phyloP scores from a whole-genome alignment of 2,113 vertebrate species.

The Nyctibius bracteatus region DNA sequence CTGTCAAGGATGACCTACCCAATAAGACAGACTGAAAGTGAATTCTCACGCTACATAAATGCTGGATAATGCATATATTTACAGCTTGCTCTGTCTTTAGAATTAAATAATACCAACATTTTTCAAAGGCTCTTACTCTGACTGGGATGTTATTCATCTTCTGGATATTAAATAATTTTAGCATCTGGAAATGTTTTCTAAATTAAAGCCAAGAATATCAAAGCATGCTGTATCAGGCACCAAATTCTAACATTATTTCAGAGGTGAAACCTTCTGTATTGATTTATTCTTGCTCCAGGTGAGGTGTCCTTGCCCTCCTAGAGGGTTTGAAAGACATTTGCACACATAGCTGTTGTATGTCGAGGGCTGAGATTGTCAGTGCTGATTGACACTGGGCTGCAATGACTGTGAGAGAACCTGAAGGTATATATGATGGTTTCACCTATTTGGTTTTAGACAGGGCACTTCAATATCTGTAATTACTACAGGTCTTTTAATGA shows the following conservation, averaged over 20 bases:
- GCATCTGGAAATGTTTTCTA: not conserved
- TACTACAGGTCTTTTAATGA: not conserved
- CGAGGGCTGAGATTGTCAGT: not conserved
- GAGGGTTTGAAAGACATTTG: not conserved
- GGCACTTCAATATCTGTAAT: not conserved
- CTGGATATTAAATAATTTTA: not conserved
- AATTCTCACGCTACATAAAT: not conserved
- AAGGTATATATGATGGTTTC: not conserved
- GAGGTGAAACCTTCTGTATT: not conserved
- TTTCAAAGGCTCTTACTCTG: not conserved
- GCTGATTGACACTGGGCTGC: not conserved
- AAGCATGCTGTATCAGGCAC: not conserved
- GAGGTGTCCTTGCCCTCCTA: not conserved
- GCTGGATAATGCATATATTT: not conserved
- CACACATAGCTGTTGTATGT: too few species aligned
- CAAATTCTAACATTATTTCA: not conserved
- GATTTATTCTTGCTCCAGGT: not conserved
- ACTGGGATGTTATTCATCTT: not conserved
- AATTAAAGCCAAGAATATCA: not conserved
- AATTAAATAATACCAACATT: not conserved
- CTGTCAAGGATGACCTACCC: not conserved
- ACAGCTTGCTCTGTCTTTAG: not conserved
- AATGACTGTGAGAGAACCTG: not conserved
- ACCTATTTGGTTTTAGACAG: not conserved
- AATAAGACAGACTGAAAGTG: not conserved